Evolutionary conservation across 2,113 vertebrate genomes (phyloP), one percentile per base, ranked within the genome.

Genomic region (Pachycephala philippinensis): DNA sequence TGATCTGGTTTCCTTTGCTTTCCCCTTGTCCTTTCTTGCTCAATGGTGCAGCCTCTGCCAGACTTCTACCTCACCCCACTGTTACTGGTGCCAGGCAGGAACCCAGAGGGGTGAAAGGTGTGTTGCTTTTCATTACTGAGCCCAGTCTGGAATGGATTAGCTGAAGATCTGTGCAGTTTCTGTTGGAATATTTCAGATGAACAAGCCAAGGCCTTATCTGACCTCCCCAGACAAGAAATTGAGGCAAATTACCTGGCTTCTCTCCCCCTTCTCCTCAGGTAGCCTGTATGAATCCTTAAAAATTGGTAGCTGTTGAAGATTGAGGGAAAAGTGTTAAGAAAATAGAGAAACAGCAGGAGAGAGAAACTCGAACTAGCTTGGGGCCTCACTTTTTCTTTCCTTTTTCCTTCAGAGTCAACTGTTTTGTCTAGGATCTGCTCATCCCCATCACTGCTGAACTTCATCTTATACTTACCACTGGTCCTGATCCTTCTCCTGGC

Each of bases 351-450:
- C 23, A 57, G 54, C 45, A 77, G 37, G 54, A 49, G 35, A 40
- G 15, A 59, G 24, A 49, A 83, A 72, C 31, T 80, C n/a, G 45
- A 31, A 92, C 35, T 37, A 20, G 17, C 80, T 69, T 52, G 69
- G n/a, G 5, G 33, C 3, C 59, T 95, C 68, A 81, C 14, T 13
- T 49, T 44, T 66, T 28, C 11, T 39, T 66, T 47, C 11, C 10
- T 76, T 42, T 85, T 84, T 33, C 66, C 35, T 76, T 28, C 83
- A 98, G 98, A 96, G 39, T 39, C 94, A 79, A 95, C 96, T 2
- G 56, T 97, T 81, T 54, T 78, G 40, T 96, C 96, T 63, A 92
- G 85, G 84, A 95, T 98, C 90, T 98, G 98, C 59, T 97, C 97
- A 6, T 97, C 97, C 1, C 26, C 84, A 45, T 33, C 61, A 19